A percentile compares a stretch with the other conserved stretches of the same genome.
Conservation (phyloP, 1,140 invertebrate genomes). For the Caenorhabditis brenneri region DNA sequence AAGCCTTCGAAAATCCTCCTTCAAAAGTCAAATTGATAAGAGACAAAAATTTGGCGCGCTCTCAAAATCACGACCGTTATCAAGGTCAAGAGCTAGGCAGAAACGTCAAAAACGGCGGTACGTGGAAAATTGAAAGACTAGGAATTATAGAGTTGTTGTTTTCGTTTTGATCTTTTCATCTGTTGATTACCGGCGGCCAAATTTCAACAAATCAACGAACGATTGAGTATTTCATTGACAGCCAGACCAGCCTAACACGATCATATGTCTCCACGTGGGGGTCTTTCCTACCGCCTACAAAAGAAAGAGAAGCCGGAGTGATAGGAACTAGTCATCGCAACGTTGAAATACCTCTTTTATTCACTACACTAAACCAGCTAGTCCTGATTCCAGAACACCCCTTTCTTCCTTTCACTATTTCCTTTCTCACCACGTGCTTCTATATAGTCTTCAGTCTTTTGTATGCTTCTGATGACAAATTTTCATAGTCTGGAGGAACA, state of each 20-base stretch:
- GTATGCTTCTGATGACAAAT: background rate
- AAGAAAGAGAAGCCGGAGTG: conserved; percentile 16
- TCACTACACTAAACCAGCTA: background rate
- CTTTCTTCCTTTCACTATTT: background rate
- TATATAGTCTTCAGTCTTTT: background rate
- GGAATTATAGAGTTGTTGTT: background rate
- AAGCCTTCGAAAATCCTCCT: background rate
- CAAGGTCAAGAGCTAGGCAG: conserved; percentile 15
- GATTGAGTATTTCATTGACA: conserved; percentile 30
- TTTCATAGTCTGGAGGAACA: background rate
- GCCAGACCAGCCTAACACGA: conserved; percentile 12
- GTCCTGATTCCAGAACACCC: conserved; percentile 33
- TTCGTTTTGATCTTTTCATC: conserved; percentile 15
- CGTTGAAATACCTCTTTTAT: conserved; percentile 34
- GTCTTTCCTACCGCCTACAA: background rate
- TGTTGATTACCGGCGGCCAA: background rate
- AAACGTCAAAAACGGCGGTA: background rate
- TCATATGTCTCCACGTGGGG: conserved; percentile 31
- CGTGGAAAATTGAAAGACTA: background rate
- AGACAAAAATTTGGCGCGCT: background rate
- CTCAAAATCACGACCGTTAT: background rate
- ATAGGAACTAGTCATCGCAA: conserved; percentile 7
- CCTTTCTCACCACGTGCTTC: background rate
- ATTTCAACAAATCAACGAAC: conserved; percentile 26
- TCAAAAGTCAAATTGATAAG: background rate